A percentile compares a stretch with the other conserved stretches of the same genome.
Conservation (phyloP, 2,113 vertebrate genomes). For the Gallinago paraguaiae region DNA sequence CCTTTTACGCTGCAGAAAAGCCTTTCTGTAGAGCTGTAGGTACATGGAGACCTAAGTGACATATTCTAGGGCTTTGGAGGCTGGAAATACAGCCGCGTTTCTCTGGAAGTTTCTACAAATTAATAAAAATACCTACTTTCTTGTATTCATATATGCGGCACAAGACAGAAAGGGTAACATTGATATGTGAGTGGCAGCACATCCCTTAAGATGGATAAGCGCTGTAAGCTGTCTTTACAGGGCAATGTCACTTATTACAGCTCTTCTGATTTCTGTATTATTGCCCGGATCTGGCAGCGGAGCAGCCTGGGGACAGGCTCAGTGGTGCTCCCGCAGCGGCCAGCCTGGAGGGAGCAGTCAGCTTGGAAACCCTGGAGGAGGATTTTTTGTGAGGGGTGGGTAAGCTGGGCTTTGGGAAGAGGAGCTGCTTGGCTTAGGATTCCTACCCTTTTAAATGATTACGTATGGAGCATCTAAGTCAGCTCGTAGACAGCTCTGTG, state of each 20-base stretch:
- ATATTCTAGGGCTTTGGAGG: slow-evolving; percentile 12
- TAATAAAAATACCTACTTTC: neutral
- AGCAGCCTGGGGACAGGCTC: neutral
- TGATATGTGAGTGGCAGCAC: neutral
- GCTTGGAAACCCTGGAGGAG: neutral
- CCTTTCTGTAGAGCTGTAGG: neutral
- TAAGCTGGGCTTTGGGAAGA: slow-evolving; percentile 27
- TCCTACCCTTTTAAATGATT: neutral
- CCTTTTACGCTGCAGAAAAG: slow-evolving; percentile 23
- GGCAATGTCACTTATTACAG: slow-evolving; percentile 13
- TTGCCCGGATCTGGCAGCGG: neutral
- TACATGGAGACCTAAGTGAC: neutral
- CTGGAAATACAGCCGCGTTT: neutral
- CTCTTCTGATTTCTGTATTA: slow-evolving; percentile 39
- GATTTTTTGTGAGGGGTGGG: neutral
- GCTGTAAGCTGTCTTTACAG: slow-evolving; percentile 40
- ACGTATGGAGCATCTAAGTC: neutral
- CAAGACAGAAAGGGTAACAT: neutral
- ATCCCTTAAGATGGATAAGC: slow-evolving; percentile 65
- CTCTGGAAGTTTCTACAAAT: slow-evolving; percentile 36
- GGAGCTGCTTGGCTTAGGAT: neutral
- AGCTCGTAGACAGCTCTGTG: neutral
- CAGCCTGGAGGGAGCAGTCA: slow-evolving; percentile 28
- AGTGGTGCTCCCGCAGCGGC: neutral
- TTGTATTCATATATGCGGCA: neutral